A percentile compares a stretch with the other conserved stretches of the same genome.
These are phyloP conservation scores for Limnephilus marmoratus DNA, from an alignment of 2,888 invertebrate genomes.

Conservation along the genomic window DNA sequence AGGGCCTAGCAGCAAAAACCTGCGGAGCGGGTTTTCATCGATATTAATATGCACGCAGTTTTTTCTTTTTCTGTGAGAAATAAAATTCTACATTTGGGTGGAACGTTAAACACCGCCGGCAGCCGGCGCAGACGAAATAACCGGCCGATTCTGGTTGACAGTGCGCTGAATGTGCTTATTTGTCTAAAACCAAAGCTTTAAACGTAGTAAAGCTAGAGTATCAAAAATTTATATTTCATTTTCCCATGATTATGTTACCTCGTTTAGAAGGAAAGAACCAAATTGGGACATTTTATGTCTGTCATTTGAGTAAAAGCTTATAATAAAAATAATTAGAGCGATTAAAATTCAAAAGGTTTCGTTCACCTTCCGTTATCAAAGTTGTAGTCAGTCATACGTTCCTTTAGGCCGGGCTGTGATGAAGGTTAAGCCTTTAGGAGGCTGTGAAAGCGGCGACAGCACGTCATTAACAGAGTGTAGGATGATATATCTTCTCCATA, in stretches of 20 bases:
- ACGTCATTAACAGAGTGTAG: background rate
- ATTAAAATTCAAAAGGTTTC: background rate
- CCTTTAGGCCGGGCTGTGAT: background rate
- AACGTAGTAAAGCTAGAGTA: too few relatives aligned
- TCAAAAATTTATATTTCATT: too few relatives aligned
- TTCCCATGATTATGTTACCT: background rate
- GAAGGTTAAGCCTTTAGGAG: background rate
- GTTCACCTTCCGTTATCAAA: background rate
- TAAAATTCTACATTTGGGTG: too few relatives aligned
- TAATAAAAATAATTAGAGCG: background rate
- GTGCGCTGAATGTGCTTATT: too few relatives aligned
- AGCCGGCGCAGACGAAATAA: too few relatives aligned
- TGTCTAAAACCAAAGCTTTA: too few relatives aligned
- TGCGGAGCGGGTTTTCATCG: too few relatives aligned
- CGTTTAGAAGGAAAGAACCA: background rate
- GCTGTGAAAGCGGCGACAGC: background rate
- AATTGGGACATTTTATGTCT: background rate
- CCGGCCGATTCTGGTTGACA: too few relatives aligned
- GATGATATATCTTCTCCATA: background rate
- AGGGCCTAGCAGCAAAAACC: too few relatives aligned
- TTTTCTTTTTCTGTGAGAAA: too few relatives aligned
- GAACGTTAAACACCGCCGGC: too few relatives aligned
- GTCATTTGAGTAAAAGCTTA: background rate
- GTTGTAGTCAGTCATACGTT: background rate
- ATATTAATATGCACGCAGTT: too few relatives aligned